Base-by-base conservation (phyloP, 1,140 invertebrate genomes). In the Pissodes strobi region DNA sequence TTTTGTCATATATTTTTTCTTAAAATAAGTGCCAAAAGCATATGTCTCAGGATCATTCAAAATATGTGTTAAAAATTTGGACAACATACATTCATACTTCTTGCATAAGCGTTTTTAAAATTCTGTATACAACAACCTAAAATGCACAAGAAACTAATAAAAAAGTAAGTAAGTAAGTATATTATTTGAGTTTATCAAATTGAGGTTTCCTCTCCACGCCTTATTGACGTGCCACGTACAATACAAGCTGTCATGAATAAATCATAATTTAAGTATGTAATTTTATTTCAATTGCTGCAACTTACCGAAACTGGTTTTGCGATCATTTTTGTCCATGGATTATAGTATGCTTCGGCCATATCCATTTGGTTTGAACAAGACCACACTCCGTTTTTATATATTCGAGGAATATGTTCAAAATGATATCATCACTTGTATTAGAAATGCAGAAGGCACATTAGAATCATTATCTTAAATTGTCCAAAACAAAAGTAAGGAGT, bases 311-410 rank as follows among this genome's bases (percentile, higher is more conserved):
- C 13, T 55, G n/a, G n/a, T n/a, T 10, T 15, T 23, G 3, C 13
- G 49, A 67, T 63, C n/a, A 64, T 38, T 23, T 27, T 25, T n/a
- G 6, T 15, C 64, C 64, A 67, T 3, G 64, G 49, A 56, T 56
- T 51, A 23, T 37, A 60, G 38, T 46, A 49, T 22, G 22, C n/a
- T 22, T 52, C 38, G 8, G 27, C n/a, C 10, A 52, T 52, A 37
- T 67, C 53, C 4, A 60, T 23, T 51, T 64, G 10, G 60, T 3
- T 25, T 61, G 8, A 9, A 21, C 27, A 4, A 22, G 8, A 4
- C 55, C 64, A 25, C 17, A 1, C n/a, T 41, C 34, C 8, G 3
- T 13, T 38, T 53, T 37, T 9, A 66, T 62, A 19, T 22, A 53
- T 6, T 10, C n/a, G 39, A 62, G 62, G 15, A 63, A 63, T 25